These are phyloP conservation scores for Acronicta psi DNA, from an alignment of 2,888 invertebrate species.

Conservation along the genomic window DNA sequence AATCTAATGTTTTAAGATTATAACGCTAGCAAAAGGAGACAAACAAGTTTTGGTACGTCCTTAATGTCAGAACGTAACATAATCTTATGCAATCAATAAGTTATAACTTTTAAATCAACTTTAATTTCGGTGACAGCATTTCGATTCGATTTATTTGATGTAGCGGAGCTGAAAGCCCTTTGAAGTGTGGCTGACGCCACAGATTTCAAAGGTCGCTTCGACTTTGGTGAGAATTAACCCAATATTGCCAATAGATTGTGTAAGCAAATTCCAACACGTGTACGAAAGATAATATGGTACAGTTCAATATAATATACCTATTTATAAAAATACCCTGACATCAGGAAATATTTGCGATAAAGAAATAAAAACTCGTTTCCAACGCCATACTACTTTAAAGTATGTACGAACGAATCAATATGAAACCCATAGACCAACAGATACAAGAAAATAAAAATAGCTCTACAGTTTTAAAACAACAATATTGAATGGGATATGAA, in stretches of 20 bases:
- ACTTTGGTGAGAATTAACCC: slow-evolving; percentile 60
- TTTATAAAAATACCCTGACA: slow-evolving; percentile 10
- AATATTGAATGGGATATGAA: no score
- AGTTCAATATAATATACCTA: not conserved
- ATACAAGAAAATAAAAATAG: not conserved
- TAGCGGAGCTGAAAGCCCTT: slow-evolving; percentile 65
- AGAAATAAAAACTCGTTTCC: slow-evolving; percentile 7
- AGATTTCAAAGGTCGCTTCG: slow-evolving; percentile 60
- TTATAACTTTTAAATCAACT: slow-evolving; percentile 45
- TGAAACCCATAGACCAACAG: not conserved
- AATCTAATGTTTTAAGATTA: no score
- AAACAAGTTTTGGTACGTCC: no score
- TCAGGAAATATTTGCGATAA: slow-evolving; percentile 9
- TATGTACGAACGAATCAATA: slow-evolving; percentile 1
- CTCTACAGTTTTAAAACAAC: not conserved
- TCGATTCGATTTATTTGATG: slow-evolving; percentile 62
- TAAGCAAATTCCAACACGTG: slow-evolving; percentile 32
- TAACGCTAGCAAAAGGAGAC: no score
- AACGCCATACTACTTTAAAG: not conserved
- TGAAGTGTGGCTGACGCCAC: slow-evolving; percentile 55
- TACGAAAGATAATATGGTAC: slow-evolving; percentile 15
- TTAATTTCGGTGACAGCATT: slow-evolving; percentile 48
- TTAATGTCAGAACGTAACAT: slow-evolving; percentile 8
- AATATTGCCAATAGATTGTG: slow-evolving; percentile 55
- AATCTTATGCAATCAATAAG: slow-evolving; percentile 13